A percentile compares a stretch with the other conserved stretches of the same genome.
Evolutionary conservation across 2,888 invertebrate species (phyloP).

Genomic region (Lydus trimaculatus): DNA sequence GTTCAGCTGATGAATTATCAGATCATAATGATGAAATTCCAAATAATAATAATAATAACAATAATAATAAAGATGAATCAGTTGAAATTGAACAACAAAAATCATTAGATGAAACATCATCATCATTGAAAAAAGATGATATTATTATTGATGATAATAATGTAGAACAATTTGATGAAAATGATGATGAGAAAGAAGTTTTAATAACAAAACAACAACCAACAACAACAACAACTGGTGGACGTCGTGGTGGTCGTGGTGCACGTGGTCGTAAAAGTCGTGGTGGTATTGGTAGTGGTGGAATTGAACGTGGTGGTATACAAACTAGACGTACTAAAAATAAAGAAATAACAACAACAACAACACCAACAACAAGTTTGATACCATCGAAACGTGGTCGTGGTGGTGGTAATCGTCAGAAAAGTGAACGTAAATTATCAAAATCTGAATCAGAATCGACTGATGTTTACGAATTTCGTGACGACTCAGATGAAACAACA

Average conservation of each 20-base stretch:
- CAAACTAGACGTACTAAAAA: conserved; percentile 67
- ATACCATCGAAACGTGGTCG: conserved; percentile 56
- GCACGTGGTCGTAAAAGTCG: conserved; percentile 59
- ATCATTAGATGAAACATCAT: no score
- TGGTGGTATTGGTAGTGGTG: conserved; percentile 41
- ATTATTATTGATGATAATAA: conserved; percentile 18
- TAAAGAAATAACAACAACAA: conserved; percentile 42
- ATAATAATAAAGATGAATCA: conserved; percentile 50
- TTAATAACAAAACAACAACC: conserved; percentile 22
- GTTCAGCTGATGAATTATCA: conserved; percentile 62
- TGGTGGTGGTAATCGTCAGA: conserved; percentile 65
- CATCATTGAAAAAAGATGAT: conserved; percentile 20
- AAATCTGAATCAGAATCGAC: conserved; percentile 67
- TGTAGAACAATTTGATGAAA: conserved; percentile 50
- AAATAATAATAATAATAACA: conserved; percentile 34
- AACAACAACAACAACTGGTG: conserved; percentile 42
- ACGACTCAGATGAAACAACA: conserved; percentile 78
- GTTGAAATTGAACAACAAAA: conserved; percentile 36
- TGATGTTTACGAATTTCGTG: conserved; percentile 90
- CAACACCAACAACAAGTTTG: conserved; percentile 42
- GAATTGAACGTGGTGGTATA: conserved; percentile 60
- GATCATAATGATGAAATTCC: conserved; percentile 55
- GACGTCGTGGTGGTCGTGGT: conserved; percentile 44
- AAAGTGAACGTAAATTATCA: conserved; percentile 65
- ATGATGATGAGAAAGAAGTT: conserved; percentile 49